A percentile compares a stretch with the other conserved stretches of the same genome.
Evolutionary conservation across 2,888 invertebrate genomes (phyloP).

Genomic region (Phlogophora meticulosa): DNA sequence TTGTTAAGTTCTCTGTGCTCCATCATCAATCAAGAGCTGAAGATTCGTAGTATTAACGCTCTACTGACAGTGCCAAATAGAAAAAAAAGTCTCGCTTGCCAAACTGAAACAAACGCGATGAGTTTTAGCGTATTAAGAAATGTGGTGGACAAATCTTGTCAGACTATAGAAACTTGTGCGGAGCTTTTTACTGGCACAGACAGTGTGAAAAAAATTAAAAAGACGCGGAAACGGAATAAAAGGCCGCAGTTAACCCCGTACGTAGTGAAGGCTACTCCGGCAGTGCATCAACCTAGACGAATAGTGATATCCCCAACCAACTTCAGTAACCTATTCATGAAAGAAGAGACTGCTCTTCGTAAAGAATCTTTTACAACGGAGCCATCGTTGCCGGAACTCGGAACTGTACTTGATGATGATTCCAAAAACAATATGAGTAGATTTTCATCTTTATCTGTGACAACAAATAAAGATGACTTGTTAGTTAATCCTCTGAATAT

Average conservation of each 20-base stretch:
- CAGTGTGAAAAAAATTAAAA: constrained; percentile 54
- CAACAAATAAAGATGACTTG: constrained; percentile 61
- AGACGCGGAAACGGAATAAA: constrained; percentile 60
- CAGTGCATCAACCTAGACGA: constrained; percentile 59
- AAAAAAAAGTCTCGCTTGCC: constrained; percentile 37
- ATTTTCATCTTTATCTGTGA: constrained; percentile 67
- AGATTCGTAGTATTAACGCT: constrained; percentile 78
- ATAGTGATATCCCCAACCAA: constrained; percentile 71
- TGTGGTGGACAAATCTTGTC: constrained; percentile 49
- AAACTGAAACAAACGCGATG: constrained; percentile 18
- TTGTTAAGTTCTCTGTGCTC: constrained; percentile 80
- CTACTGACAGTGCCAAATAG: constrained; percentile 71
- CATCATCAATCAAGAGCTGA: constrained; percentile 78
- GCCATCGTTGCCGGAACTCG: constrained; percentile 51
- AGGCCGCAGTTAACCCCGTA: constrained; percentile 72
- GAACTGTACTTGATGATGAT: constrained; percentile 71
- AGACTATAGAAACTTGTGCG: constrained; percentile 71
- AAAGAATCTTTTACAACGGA: not conserved
- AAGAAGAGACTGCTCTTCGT: not conserved
- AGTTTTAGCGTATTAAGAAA: not conserved
- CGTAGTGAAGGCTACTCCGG: constrained; percentile 71
- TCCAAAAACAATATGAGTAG: constrained; percentile 74
- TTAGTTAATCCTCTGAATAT: constrained; percentile 63
- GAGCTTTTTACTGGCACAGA: constrained; percentile 14
- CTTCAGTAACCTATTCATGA: constrained; percentile 42